Evolutionary conservation across 2,888 invertebrate species (phyloP), one percentile per base, ranked within the genome.

Genomic region (Agrochola lychnidis): DNA sequence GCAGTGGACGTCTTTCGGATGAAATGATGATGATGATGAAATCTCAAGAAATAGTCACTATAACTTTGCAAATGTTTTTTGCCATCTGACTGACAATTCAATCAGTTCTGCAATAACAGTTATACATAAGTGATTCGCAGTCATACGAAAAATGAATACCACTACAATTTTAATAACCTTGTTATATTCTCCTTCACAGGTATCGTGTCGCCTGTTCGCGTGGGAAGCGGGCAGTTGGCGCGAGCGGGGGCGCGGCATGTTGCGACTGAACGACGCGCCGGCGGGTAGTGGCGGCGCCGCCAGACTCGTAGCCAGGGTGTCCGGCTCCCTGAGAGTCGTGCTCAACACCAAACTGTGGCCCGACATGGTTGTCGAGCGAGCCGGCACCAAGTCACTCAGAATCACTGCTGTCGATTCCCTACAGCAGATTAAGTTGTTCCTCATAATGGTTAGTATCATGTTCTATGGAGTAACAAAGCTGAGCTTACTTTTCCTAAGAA

Each of bases 341-440:
- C 97, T 99, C 78, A 99, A 99, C 94, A 99, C 99, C 61, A 99
- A 99, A 97, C 97, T 98, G 83, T 99, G 99, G 99, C 97, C 98
- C 10, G 99, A 98, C 82, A 99, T 99, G 99, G 98, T 98, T 19
- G 98, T 98, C 42, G 98, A 99, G 92, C 97, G 98, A 84, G 98
- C 99, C 4, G 99, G 98, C 90, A 97, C 98, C 85, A 99, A 99
- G 96, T 99, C 98, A 83, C 97, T 99, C 48, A 97, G 99, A 83
- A 97, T 99, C 88, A 99, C 99, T 4, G 99, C 99, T 6, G 97
- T 98, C 91, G 99, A 99, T 90, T 98, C 98, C 56, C 97, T 97
- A 82, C 98, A 98, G 63, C 98, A 98, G 90, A 97, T 99, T 81
- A 98, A 98, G 95, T 98, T 99, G 84, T 99, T 98, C 93, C 97